Conservation (phyloP, 1,140 invertebrate species). For the Galleria mellonella region DNA sequence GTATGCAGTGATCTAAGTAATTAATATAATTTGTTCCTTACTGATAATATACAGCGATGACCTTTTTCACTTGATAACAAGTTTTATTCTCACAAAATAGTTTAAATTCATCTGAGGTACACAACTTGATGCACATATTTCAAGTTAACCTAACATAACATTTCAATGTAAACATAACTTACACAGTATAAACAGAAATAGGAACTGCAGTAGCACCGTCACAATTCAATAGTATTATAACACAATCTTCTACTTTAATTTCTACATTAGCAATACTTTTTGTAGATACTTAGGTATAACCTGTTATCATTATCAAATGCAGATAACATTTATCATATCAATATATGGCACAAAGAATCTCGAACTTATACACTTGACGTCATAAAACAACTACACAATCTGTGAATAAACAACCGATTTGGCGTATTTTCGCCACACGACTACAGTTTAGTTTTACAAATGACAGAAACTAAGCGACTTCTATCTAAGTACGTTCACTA, state of each 20-base stretch:
- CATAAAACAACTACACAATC: slow-evolving; percentile 38
- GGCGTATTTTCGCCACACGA: slow-evolving; percentile 29
- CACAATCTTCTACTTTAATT: slow-evolving; percentile 6
- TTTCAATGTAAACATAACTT: slow-evolving; percentile 11
- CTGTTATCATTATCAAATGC: slow-evolving; percentile 40
- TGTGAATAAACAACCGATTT: slow-evolving; percentile 49
- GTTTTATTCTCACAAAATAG: no score
- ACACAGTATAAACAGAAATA: slow-evolving; percentile 11
- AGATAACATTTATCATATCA: slow-evolving; percentile 66
- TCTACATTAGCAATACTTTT: slow-evolving; percentile 13
- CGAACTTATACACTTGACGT: slow-evolving; percentile 47
- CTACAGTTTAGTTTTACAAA: no score
- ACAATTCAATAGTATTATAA: slow-evolving; percentile 2
- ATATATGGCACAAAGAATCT: slow-evolving; percentile 45
- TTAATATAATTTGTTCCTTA: no score
- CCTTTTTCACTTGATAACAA: no score
- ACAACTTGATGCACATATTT: no score
- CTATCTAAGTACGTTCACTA: not conserved
- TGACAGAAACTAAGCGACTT: not conserved
- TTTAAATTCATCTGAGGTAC: no score
- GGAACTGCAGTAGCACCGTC: slow-evolving; percentile 2
- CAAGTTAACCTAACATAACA: not conserved
- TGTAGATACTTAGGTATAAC: slow-evolving; percentile 16
- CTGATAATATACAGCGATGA: no score
- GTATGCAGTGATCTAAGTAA: no score